phyloP scores from a whole-genome alignment of 2,888 invertebrate species.

The Amphipoea lucens region DNA sequence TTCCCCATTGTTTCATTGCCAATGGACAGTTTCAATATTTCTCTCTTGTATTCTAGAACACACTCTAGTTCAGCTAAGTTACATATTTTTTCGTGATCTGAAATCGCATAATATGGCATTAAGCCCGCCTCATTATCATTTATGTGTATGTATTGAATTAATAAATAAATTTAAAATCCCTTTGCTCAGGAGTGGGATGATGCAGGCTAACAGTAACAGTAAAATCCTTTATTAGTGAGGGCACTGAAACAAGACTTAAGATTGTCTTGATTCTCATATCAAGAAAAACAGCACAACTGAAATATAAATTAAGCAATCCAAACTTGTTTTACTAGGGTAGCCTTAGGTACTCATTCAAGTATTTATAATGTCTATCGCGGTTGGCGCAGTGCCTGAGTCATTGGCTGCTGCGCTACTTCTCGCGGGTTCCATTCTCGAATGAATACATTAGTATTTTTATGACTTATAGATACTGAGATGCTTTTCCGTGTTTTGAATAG shows the following conservation, averaged over 20 bases:
- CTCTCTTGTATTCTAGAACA: slow-evolving; percentile 77
- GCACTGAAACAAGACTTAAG: neutral
- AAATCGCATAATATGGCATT: slow-evolving; percentile 32
- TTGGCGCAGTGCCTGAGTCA: neutral
- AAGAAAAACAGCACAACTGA: neutral
- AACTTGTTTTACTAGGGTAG: neutral
- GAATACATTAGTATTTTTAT: neutral
- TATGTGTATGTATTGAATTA: neutral
- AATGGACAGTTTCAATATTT: slow-evolving; percentile 78
- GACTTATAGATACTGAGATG: neutral
- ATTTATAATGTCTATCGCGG: neutral
- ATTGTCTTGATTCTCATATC: neutral
- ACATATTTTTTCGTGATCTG: slow-evolving; percentile 83
- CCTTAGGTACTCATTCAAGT: neutral
- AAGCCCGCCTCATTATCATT: neutral
- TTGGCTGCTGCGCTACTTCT: neutral
- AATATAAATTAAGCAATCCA: neutral
- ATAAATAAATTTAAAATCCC: neutral
- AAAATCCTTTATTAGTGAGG: neutral
- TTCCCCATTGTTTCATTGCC: slow-evolving; percentile 71
- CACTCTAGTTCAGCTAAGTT: slow-evolving; percentile 80
- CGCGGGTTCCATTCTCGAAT: neutral
- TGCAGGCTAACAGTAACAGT: too few relatives aligned
- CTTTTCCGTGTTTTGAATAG: neutral
- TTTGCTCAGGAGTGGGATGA: too few relatives aligned